phyloP scores from a whole-genome alignment of 1,140 invertebrate species.

The Drosophila orena region DNA sequence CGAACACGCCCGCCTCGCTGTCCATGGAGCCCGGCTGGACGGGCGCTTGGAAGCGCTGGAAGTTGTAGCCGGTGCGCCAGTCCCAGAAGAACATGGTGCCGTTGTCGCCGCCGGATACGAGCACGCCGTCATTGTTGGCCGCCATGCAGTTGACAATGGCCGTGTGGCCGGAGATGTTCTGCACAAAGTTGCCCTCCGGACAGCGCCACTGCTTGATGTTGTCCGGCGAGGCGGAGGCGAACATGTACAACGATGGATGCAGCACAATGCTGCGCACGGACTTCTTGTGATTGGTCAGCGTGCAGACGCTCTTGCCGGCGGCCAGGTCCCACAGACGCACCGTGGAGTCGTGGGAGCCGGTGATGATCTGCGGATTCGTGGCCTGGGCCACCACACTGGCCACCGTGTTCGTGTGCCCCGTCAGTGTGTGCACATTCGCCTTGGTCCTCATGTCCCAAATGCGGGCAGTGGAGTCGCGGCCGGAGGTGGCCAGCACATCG shows the following conservation, averaged over 20 bases:
- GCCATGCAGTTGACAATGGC: slow-evolving; percentile 98
- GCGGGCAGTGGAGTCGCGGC: slow-evolving; percentile 97
- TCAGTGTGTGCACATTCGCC: slow-evolving; percentile 98
- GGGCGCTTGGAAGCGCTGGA: slow-evolving; percentile 95
- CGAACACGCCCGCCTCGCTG: slow-evolving; percentile 98
- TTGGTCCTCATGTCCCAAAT: slow-evolving; percentile 99
- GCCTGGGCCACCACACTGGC: slow-evolving; percentile 97
- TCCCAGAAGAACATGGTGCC: slow-evolving; percentile 99
- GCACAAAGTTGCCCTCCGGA: slow-evolving; percentile 98
- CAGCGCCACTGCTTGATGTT: slow-evolving; percentile 99
- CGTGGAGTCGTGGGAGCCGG: slow-evolving; percentile 93
- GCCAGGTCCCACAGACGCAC: slow-evolving; percentile 99
- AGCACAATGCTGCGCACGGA: slow-evolving; percentile 96
- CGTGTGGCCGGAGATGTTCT: slow-evolving; percentile 98
- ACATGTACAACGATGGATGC: slow-evolving; percentile 97
- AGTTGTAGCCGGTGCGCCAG: slow-evolving; percentile 99
- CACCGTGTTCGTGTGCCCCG: slow-evolving; percentile 99
- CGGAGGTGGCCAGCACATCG: slow-evolving; percentile 97
- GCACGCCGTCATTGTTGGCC: slow-evolving; percentile 96
- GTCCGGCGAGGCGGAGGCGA: slow-evolving; percentile 98
- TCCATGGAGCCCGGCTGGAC: slow-evolving; percentile 99
- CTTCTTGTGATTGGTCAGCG: slow-evolving; percentile 99
- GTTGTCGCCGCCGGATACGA: slow-evolving; percentile 99
- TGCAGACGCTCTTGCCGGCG: slow-evolving; percentile 96
- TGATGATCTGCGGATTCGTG: slow-evolving; percentile 95